A percentile compares a stretch with the other conserved stretches of the same genome.
Evolutionary conservation across 2,888 invertebrate genomes (phyloP).

Genomic region (Pyrgus malvae): DNA sequence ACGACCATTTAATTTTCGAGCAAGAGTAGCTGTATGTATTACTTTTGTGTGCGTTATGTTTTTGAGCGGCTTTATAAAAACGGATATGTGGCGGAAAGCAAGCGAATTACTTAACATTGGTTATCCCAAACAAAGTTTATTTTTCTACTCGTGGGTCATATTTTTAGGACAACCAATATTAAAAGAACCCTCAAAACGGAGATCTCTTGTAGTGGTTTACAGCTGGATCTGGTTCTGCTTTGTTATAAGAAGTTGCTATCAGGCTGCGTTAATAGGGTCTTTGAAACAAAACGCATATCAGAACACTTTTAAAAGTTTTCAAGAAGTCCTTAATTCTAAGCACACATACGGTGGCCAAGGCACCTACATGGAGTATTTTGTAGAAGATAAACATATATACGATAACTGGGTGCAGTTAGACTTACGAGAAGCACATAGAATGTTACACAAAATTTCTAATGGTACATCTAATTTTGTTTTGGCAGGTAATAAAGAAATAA

Average conservation of each 20-base stretch:
- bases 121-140: slow-evolving; percentile 45
- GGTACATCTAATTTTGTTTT: slow-evolving; percentile 50
- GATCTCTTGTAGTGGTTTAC: slow-evolving; percentile 43
- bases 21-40: slow-evolving; percentile 44
- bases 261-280: slow-evolving; percentile 50
- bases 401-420: slow-evolving; percentile 46
- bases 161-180: slow-evolving; percentile 53
- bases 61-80: slow-evolving; percentile 43
- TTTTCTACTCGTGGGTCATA: slow-evolving; percentile 55
- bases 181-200: slow-evolving; percentile 43
- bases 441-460: slow-evolving; percentile 45
- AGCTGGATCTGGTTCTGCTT: slow-evolving; percentile 57
- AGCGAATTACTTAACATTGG: slow-evolving; percentile 39
- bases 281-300: slow-evolving; percentile 47
- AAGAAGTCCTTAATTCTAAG: slow-evolving; percentile 41
- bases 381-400: slow-evolving; percentile 45
- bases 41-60: slow-evolving; percentile 48
- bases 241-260: slow-evolving; percentile 55
- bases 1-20: slow-evolving; percentile 45
- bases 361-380: slow-evolving; percentile 49
- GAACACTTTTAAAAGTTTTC: slow-evolving; percentile 40
- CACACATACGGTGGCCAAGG: slow-evolving; percentile 49
- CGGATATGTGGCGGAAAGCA: slow-evolving; percentile 40
- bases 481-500: slow-evolving; percentile 49
- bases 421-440: slow-evolving; percentile 32